phyloP scores from a whole-genome alignment of 2,888 invertebrate species.

The Melolontha melolontha region DNA sequence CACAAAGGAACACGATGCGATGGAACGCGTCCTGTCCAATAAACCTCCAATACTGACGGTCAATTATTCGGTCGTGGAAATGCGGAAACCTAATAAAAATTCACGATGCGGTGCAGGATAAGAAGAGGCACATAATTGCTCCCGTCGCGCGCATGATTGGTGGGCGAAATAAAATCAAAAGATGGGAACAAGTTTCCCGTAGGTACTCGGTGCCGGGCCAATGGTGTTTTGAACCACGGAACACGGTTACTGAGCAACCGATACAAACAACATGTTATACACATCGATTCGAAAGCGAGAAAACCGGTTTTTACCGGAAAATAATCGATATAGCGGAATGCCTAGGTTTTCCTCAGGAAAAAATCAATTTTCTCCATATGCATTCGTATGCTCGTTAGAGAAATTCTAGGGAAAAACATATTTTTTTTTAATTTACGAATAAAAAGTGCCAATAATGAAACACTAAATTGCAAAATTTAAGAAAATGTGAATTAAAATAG shows the following conservation, averaged over 20 bases:
- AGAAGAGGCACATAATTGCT: constrained; percentile 24
- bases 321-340: constrained; percentile 54
- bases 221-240: constrained; percentile 58
- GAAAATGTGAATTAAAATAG: no score
- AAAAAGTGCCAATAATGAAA: no score
- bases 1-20: background rate
- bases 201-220: constrained; percentile 37
- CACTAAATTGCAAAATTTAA: no score
- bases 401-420: background rate
- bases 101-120: constrained; percentile 24
- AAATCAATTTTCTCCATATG: constrained; percentile 50
- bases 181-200: constrained; percentile 58
- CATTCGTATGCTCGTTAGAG: background rate
- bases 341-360: constrained; percentile 47
- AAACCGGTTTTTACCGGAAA: constrained; percentile 56
- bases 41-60: constrained; percentile 1
- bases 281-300: constrained; percentile 61
- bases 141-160: constrained; percentile 33
- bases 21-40: constrained; percentile 1
- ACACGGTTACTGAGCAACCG: constrained; percentile 61
- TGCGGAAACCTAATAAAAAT: constrained; percentile 39
- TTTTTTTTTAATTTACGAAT: no score
- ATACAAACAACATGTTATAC: constrained; percentile 59
- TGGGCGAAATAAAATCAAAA: constrained; percentile 54
- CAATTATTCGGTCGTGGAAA: constrained; percentile 31